Evolutionary conservation across 2,888 invertebrate genomes (phyloP), one percentile per base, ranked within the genome.

Genomic region (Amphimallon solstitiale): DNA sequence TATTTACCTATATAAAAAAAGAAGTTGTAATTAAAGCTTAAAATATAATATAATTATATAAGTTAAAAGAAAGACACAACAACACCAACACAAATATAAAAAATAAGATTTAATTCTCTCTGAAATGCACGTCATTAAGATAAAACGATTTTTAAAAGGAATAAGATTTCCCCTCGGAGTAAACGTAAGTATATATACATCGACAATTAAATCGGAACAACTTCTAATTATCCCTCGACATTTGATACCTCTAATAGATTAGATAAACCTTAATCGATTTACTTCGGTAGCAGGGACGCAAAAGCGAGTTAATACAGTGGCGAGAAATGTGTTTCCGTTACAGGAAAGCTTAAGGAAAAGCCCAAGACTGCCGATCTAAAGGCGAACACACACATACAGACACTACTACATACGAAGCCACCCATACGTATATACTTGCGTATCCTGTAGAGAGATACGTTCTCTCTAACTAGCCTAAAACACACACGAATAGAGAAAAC

Each of bases 221-320:
- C 66, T 61, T 66, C 61, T 66, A 66, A 66, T 66, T 66, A 66
- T 64, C 64, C 60, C 38, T 49, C 66, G 66, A 66, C 60, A 66
- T 48, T 66, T 61, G 66, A 66, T 66, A 66, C 60, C 66, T 51
- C 61, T 67, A 70, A 71, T 68, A 64, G 70, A 71, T 71, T 71
- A 70, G 68, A 71, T 71, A 70, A 71, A 70, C 66, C 59, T 62
- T 70, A 71, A 70, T 71, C 70, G 69, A 71, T 71, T 71, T 69
- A 68, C 54, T 56, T 15, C 9, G 29, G 29, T 29, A 29, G 43
- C 34, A 45, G 48, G 64, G 59, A 68, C 67, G 70, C 65, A 68
- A 61, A 52, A 49, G 70, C 51, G 68, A 68, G 68, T 68, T 71
- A 71, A 71, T 70, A 68, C 68, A 67, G 63, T 51, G 63, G 49